These are phyloP conservation scores for Leptinotarsa lineolata DNA, from an alignment of 1,140 invertebrate genomes.

Conservation along the genomic window DNA sequence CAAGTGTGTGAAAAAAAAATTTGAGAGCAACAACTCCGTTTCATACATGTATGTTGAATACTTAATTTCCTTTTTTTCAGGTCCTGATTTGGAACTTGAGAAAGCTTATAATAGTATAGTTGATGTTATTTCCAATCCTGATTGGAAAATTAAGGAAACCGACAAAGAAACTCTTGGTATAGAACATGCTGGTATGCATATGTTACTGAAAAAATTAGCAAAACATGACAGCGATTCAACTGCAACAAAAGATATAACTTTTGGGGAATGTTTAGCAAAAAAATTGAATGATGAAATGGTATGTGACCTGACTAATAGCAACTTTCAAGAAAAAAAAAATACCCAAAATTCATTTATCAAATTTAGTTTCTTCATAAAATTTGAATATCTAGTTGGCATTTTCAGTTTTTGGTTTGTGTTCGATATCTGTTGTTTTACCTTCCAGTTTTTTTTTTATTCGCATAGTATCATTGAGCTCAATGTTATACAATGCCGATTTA, in stretches of 20 bases:
- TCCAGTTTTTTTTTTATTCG: no score
- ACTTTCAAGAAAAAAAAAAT: background rate
- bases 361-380: background rate
- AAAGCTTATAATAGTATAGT: slow-evolving; percentile 58
- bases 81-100: slow-evolving; percentile 34
- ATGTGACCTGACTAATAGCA: slow-evolving; percentile 44
- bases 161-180: slow-evolving; percentile 63
- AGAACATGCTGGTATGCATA: slow-evolving; percentile 81
- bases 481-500: no score
- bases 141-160: slow-evolving; percentile 57
- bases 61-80: slow-evolving; percentile 27
- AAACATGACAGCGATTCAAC: slow-evolving; percentile 63
- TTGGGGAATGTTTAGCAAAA: slow-evolving; percentile 58
- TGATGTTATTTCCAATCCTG: slow-evolving; percentile 55
- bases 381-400: slow-evolving; percentile 13
- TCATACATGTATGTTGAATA: slow-evolving; percentile 5
- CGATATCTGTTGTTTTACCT: no score
- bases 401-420: slow-evolving; percentile 15
- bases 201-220: slow-evolving; percentile 80
- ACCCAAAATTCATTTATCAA: background rate
- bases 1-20: no score
- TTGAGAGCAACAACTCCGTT: no score
- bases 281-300: slow-evolving; percentile 63
- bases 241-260: slow-evolving; percentile 52
- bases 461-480: no score